Evolutionary conservation across 2,797 vertebrate genomes (phyloP).

Genomic region (Helarctos malayanus): DNA sequence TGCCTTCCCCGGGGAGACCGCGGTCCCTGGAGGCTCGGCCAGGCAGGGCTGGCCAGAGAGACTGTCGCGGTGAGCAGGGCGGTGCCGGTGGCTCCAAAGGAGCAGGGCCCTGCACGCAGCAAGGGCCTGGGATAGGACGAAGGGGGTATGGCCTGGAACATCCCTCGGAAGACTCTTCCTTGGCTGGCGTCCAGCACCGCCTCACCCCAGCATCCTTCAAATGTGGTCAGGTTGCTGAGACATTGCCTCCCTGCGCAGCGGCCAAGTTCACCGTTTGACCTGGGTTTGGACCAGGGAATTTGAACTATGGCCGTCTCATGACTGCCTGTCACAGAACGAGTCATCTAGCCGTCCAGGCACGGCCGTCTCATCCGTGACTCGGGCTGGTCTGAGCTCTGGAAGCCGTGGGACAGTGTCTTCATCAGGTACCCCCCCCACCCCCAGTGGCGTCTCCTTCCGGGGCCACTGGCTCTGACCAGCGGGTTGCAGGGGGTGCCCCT

Average conservation of each 20-base stretch:
- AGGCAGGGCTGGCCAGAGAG: neutral
- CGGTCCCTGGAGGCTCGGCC: neutral
- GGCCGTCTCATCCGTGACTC: neutral
- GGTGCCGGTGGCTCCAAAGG: fast-evolving
- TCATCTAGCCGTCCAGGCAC: neutral
- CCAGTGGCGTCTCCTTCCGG: too few relatives aligned
- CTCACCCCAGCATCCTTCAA: neutral
- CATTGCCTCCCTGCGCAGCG: neutral
- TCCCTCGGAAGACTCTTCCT: neutral
- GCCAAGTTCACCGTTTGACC: neutral
- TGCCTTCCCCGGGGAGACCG: neutral
- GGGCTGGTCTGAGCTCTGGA: neutral
- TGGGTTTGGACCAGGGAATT: neutral
- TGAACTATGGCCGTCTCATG: fast-evolving
- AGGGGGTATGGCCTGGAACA: neutral
- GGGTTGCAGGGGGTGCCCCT: neutral
- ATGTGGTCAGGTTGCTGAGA: neutral
- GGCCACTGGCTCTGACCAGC: neutral
- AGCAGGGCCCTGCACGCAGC: neutral
- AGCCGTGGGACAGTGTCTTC: neutral
- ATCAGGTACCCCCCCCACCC: fast-evolving
- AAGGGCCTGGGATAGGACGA: neutral
- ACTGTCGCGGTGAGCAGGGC: neutral
- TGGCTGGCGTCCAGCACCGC: neutral
- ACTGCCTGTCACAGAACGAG: neutral